Conservation (phyloP, 2,797 vertebrate genomes). For the Luscinia luscinia region DNA sequence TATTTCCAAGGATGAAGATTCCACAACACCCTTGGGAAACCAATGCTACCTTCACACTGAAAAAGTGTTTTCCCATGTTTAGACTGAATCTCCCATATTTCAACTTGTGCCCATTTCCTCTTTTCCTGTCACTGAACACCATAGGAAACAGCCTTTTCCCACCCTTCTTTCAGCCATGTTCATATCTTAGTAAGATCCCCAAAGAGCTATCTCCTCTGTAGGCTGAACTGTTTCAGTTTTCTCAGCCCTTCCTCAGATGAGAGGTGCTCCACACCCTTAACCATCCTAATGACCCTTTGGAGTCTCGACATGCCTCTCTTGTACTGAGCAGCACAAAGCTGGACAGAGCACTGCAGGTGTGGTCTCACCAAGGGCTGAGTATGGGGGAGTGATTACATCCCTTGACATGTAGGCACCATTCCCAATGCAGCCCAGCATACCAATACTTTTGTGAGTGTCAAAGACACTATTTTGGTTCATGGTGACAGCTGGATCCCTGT, state of each 20-base stretch:
- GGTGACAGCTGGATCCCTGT: background rate
- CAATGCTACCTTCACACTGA: background rate
- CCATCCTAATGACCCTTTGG: background rate
- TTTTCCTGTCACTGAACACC: background rate
- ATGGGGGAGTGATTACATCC: background rate
- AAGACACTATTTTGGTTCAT: background rate
- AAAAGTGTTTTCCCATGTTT: background rate
- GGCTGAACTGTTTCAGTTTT: background rate
- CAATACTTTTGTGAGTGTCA: background rate
- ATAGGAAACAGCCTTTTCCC: background rate
- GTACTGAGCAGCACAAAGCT: background rate
- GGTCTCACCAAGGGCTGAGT: background rate
- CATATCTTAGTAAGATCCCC: accelerated
- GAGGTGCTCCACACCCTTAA: background rate
- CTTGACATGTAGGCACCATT: background rate
- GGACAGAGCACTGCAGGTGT: background rate
- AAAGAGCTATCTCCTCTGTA: background rate
- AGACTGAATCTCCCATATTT: background rate
- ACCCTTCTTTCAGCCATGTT: background rate
- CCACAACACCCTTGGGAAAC: background rate
- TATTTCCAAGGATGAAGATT: background rate
- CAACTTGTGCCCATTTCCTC: background rate
- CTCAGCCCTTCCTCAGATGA: background rate
- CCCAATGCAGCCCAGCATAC: background rate
- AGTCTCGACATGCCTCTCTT: background rate